Base-by-base conservation (phyloP, 2,888 invertebrate genomes). In the Dione juno region DNA sequence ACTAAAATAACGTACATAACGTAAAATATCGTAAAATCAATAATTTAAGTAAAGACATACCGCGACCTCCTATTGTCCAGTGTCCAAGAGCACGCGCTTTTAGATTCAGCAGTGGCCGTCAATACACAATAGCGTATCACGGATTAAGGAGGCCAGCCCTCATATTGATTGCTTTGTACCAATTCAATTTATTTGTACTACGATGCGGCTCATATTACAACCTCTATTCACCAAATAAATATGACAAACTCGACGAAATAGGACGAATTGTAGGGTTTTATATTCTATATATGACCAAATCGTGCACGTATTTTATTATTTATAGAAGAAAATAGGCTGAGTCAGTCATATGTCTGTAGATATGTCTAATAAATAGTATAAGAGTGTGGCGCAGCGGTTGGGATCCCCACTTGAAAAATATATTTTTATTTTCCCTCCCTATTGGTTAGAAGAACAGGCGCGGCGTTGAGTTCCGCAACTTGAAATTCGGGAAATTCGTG, bases 91-190 rank as follows among this genome's bases (percentile, higher is more conserved):
- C 76, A 76, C 77, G 75, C 77, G 76, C 76, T 75, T 77, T 78
- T 77, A 79, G 82, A 80, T 82, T 81, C 82, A 81, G 79, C 78
- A 78, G 79, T 72, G 74, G 77, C 82, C 86, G 87, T 90, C 89
- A 89, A 85, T 88, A 88, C 83, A 88, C 89, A 87, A 88, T 89
- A 81, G 86, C 79, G 76, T 75, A 78, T 76, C 81, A 78, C 79
- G 85, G 88, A 88, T 89, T 89, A 88, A 86, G 82, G 80, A 82
- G 77, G 77, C 77, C 78, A 78, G 78, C 80, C 81, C 83, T 83
- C 83, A 80, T 86, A 88, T 86, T 86, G 86, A 86, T 84, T 82
- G 83, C 81, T 84, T 81, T 81, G 82, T 80, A 80, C 79, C 77
- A 81, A 82, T 83, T 84, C 80, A 84, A 84, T 84, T 82, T 81